A percentile compares a stretch with the other conserved stretches of the same genome.
These are phyloP conservation scores for Netelia inedita DNA, from an alignment of 2,888 invertebrate genomes.

Conservation along the genomic window DNA sequence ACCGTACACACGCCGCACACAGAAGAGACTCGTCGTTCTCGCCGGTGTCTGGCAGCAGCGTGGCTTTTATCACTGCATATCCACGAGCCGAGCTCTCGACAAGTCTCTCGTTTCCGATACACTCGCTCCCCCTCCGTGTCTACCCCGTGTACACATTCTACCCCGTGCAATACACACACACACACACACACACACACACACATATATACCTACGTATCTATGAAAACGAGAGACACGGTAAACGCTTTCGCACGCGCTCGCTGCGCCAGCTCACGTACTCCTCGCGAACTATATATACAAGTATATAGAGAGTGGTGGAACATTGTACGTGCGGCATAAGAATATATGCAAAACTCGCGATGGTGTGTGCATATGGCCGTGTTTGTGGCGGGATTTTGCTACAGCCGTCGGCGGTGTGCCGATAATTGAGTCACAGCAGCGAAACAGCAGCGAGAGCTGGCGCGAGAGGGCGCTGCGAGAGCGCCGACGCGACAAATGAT, in stretches of 20 bases:
- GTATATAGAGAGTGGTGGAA: neutral
- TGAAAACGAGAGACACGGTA: constrained; percentile 55
- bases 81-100: constrained; percentile 42
- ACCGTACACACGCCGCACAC: constrained; percentile 1
- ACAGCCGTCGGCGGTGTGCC: constrained; percentile 52
- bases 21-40: constrained; percentile 15
- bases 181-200: neutral
- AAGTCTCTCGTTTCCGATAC: constrained; percentile 50
- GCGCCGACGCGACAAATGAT: constrained; percentile 77
- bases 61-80: constrained; percentile 62
- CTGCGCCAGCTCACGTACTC: constrained; percentile 27
- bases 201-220: constrained; percentile 20
- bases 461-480: constrained; percentile 64
- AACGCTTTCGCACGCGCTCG: constrained; percentile 53
- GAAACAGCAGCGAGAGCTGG: constrained; percentile 45
- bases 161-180: constrained; percentile 3
- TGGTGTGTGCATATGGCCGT: constrained; percentile 19
- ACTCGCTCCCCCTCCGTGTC: constrained; percentile 2
- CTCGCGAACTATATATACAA: neutral
- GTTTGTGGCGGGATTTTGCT: constrained; percentile 43
- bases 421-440: constrained; percentile 79
- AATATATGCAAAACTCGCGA: constrained; percentile 49
- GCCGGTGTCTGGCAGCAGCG: constrained; percentile 58
- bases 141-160: constrained; percentile 5
- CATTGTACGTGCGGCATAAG: neutral